phyloP scores from a whole-genome alignment of 2,888 invertebrate genomes.

The Apeira syringaria region DNA sequence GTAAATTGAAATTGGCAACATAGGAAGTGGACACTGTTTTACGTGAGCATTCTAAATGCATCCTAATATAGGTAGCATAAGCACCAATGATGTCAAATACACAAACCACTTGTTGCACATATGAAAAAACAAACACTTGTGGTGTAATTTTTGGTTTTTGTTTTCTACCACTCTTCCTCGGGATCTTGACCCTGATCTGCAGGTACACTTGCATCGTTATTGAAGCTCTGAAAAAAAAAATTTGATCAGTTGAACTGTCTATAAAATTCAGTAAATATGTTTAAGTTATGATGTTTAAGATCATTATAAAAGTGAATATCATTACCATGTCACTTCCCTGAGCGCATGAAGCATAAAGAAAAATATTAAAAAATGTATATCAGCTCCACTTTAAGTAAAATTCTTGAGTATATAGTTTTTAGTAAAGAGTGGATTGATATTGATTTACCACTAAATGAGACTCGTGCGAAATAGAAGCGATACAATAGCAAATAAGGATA shows the following conservation, averaged over 20 bases:
- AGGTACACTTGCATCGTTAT: constrained; percentile 44
- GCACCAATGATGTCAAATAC: constrained; percentile 57
- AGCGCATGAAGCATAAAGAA: not conserved
- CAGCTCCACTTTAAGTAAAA: too few relatives aligned
- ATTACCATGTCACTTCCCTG: not conserved
- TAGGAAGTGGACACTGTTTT: too few relatives aligned
- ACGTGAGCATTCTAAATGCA: constrained; percentile 5
- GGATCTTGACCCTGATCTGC: constrained; percentile 67
- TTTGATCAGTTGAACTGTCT: not conserved
- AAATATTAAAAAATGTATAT: too few relatives aligned
- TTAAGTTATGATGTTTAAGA: too few relatives aligned
- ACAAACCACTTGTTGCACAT: constrained; percentile 59
- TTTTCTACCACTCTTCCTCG: constrained; percentile 81
- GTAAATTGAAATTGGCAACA: too few relatives aligned
- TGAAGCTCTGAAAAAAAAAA: constrained; percentile 57
- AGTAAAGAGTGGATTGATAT: too few relatives aligned
- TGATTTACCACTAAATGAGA: too few relatives aligned
- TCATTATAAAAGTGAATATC: not conserved
- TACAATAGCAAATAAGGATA: too few relatives aligned
- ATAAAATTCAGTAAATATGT: too few relatives aligned
- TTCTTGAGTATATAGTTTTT: too few relatives aligned
- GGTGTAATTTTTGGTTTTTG: constrained; percentile 13
- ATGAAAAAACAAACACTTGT: constrained; percentile 34
- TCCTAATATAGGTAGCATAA: constrained; percentile 48
- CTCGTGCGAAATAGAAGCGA: too few relatives aligned